Percentiles rank a stretch among this genome's conserved stretches.
These are phyloP conservation scores for Charaxes varanes DNA, from an alignment of 1,140 invertebrate species.

Conservation along the genomic window DNA sequence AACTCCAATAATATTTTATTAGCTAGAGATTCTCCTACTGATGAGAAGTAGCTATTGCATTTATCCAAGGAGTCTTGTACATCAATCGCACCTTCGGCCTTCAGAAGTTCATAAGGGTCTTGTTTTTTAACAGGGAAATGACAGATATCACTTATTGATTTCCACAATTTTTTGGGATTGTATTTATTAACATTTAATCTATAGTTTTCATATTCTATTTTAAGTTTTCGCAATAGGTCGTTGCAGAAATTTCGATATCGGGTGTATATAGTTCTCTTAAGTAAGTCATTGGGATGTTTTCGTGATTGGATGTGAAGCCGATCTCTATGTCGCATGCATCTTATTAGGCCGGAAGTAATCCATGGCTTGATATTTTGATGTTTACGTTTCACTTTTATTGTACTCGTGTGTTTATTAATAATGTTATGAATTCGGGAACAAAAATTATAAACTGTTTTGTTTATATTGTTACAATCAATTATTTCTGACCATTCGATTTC, in stretches of 20 bases:
- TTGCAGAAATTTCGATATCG: constrained; percentile 22
- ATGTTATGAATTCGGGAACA: constrained; percentile 1
- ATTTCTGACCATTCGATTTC: constrained; percentile 8
- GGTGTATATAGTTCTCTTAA: constrained; percentile 3
- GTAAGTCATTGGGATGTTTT: constrained; percentile 4
- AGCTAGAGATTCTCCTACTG: constrained; percentile 16
- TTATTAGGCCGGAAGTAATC: constrained; percentile 6
- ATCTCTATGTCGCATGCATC: constrained; percentile 10
- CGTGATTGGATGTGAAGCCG: constrained; percentile 6
- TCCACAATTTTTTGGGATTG: constrained; percentile 22
- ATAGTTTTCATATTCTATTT: constrained; percentile 14
- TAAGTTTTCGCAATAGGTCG: constrained; percentile 18
- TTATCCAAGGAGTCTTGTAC: constrained; percentile 3
- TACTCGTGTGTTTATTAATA: constrained; percentile 10
- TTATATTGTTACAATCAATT: not conserved
- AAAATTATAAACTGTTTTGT: constrained; percentile 1
- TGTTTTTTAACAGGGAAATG: constrained; percentile 5
- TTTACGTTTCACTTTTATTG: constrained; percentile 6
- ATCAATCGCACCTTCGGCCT: not conserved
- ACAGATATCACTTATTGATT: constrained; percentile 20
- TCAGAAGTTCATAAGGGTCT: constrained; percentile 9
- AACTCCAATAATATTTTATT: constrained; percentile 12
- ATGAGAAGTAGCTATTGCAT: constrained; percentile 17
- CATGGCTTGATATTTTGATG: not conserved
- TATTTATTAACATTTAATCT: constrained; percentile 8